phyloP scores from a whole-genome alignment of 2,113 vertebrate species.

The Agelaius tricolor region DNA sequence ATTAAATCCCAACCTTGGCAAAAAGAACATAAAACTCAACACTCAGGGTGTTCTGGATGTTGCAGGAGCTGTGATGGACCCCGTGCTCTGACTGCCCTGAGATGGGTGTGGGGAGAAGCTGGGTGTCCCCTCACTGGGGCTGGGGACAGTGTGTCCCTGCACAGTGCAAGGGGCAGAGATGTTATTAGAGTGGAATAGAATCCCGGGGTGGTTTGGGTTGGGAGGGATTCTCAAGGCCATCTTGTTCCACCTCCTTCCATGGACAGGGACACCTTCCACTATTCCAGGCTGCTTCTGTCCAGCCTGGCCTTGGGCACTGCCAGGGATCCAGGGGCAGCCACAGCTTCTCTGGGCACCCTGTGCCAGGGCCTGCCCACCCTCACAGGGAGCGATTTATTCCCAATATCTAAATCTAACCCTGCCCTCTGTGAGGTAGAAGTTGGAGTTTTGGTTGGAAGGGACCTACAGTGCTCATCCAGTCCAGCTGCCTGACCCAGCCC shows the following conservation, averaged over 20 bases:
- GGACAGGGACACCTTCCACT: neutral
- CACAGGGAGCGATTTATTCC: neutral
- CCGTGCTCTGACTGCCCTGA: fast-evolving
- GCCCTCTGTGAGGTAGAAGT: neutral
- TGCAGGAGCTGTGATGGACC: fast-evolving
- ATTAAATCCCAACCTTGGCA: neutral
- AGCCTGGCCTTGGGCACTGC: fast-evolving
- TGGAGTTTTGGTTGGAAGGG: neutral
- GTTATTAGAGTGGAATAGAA: fast-evolving
- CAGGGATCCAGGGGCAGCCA: neutral
- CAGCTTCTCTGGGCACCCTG: neutral
- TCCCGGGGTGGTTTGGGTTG: neutral
- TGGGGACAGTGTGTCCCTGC: neutral
- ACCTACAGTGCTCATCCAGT: fast-evolving
- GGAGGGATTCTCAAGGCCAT: neutral
- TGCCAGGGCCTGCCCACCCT: too few relatives aligned
- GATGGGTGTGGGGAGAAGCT: neutral
- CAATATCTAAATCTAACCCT: fast-evolving
- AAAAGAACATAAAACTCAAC: neutral
- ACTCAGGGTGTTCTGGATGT: fast-evolving
- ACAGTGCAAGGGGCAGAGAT: fast-evolving
- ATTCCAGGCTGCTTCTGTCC: neutral
- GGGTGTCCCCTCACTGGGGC: fast-evolving
- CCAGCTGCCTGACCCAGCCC: neutral
- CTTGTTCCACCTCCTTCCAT: fast-evolving